phyloP scores from a whole-genome alignment of 2,113 vertebrate genomes.

The Ophiodon elongatus region DNA sequence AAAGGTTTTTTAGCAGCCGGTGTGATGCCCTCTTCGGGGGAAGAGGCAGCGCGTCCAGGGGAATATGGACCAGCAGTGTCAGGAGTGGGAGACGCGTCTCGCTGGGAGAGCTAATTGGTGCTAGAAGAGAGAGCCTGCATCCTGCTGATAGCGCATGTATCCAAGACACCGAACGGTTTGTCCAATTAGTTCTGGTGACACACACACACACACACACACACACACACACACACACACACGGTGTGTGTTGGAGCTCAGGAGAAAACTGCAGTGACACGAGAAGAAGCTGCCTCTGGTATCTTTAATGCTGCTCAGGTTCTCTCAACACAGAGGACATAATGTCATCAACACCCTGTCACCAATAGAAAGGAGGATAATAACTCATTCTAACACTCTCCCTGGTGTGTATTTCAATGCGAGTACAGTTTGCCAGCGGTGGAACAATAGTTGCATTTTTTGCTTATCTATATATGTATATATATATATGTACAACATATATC shows the following conservation, averaged over 20 bases:
- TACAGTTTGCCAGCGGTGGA: not conserved
- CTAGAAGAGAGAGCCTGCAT: conserved; percentile 12
- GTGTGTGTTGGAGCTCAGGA: not conserved
- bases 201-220: not conserved
- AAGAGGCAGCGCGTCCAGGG: not conserved
- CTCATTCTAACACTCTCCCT: not conserved
- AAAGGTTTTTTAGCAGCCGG: no score
- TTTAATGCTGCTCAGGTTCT: not conserved
- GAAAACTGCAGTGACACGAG: not conserved
- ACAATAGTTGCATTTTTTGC: not conserved
- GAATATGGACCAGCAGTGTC: not conserved
- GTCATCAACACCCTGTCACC: not conserved
- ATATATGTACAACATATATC: not conserved
- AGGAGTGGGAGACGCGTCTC: not conserved
- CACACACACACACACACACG: conserved; percentile 9
- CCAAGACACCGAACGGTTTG: not conserved
- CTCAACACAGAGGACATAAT: not conserved
- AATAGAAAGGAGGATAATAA: not conserved
- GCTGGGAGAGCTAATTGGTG: conserved; percentile 30
- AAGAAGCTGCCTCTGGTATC: not conserved
- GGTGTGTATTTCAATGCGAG: not conserved
- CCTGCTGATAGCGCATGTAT: conserved; percentile 42
- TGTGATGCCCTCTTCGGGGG: no score
- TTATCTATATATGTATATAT: not conserved
- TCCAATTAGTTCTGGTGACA: conserved; percentile 20